Evolutionary conservation across 2,113 vertebrate genomes (phyloP).

Genomic region (Apus apus): DNA sequence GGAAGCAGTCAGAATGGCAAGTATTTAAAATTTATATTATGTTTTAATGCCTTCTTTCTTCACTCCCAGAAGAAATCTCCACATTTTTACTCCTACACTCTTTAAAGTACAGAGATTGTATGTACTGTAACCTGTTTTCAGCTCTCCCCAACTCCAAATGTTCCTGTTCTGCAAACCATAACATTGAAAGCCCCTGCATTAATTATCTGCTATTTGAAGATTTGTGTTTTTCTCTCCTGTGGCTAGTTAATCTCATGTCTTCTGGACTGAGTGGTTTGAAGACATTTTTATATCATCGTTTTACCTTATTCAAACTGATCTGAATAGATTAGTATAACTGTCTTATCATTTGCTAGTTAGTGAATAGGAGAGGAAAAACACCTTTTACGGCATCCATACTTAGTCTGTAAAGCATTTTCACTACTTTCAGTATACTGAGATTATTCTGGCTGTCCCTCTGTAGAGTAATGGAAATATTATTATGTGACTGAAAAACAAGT

Average conservation of each 20-base stretch:
- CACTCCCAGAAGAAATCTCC: neutral
- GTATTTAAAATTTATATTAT: constrained; percentile 14
- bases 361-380: neutral
- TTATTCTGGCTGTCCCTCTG: neutral
- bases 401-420: neutral
- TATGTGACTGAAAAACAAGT: constrained; percentile 5
- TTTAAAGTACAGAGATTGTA: neutral
- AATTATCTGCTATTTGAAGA: constrained; percentile 17
- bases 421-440: neutral
- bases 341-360: neutral
- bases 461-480: neutral
- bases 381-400: neutral
- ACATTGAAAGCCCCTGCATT: constrained; percentile 26
- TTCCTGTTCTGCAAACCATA: constrained; percentile 22
- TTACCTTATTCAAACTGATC: constrained; percentile 1
- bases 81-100: neutral
- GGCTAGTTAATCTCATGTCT: neutral
- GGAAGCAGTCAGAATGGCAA: constrained; percentile 90
- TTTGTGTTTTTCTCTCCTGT: neutral
- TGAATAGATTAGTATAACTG: neutral
- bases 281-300: neutral
- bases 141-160: neutral
- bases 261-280: neutral
- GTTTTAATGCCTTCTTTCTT: neutral
- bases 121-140: neutral